Base-by-base conservation (phyloP, 2,797 vertebrate species). In the Sitta carolinensis region DNA sequence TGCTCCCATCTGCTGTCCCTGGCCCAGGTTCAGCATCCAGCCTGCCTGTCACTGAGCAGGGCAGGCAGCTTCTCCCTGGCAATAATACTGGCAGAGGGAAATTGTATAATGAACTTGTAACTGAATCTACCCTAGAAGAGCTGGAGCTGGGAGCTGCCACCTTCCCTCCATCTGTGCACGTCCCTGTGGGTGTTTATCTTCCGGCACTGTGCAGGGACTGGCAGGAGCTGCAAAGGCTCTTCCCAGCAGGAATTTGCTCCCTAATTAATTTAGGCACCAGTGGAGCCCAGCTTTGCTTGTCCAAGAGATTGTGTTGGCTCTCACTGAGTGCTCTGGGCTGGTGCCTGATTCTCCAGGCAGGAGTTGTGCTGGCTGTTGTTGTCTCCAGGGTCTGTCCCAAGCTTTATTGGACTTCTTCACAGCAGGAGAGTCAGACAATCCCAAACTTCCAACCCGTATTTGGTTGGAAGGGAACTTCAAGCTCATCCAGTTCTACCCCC, bases 1-100 rank as follows among this genome's bases (percentile, higher is more conserved):
- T 75, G 13, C 80, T 87, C 43, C 62, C 93, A 93, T 94, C 94
- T 95, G 95, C 73, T 76, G 27, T 72, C 66, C 73, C 94, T 94
- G 90, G 85, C 25, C 34, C 3, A 3, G 19, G 59, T 63, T 95
- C 92, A 96, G 91, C 94, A 45, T 26, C 69, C 89, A 78, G 91
- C 85, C 82, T 4, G 76, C 69, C 91, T 94, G 84, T 77, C 75
- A n/a, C 78, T 3, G 16, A 36, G 84, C 40, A 16, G 79, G 64
- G 34, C 88, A 50, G 64, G 88, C 69, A 4, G 76, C 79, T 55
- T 84, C 76, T 83, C 16, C 13, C 87, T 63, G 83, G 63, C 59
- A 89, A 10, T 91, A 38, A 70, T 16, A 10, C 34, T 86, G 91
- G 73, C 89, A 68, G 55, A 54, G 43, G 55, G 43, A 63, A 64